Conservation (phyloP, 2,113 vertebrate genomes). For the Ifrita kowaldi region DNA sequence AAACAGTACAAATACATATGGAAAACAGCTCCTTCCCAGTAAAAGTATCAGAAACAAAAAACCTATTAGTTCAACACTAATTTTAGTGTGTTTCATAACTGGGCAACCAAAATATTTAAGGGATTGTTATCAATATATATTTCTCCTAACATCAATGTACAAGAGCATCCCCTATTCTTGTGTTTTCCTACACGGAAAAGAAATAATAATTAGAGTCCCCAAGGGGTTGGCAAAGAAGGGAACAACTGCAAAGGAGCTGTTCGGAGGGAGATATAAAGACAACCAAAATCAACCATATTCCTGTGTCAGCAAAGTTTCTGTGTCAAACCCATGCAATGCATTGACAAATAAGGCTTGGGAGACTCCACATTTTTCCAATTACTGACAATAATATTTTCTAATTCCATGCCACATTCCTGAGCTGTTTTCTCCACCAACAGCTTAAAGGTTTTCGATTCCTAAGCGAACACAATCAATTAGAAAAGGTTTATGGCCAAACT, state of each 20-base stretch:
- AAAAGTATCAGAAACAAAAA: not conserved
- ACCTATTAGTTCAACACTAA: not conserved
- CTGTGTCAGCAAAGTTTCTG: not conserved
- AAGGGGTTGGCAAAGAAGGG: not conserved
- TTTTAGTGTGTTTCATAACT: not conserved
- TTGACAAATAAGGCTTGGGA: not conserved
- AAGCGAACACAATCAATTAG: not conserved
- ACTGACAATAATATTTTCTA: not conserved
- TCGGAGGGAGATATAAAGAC: not conserved
- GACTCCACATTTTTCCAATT: not conserved
- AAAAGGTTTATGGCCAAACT: not conserved
- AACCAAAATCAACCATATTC: not conserved
- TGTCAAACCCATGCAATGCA: not conserved
- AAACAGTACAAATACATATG: not conserved
- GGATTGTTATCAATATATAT: not conserved
- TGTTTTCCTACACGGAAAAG: not conserved
- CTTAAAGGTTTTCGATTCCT: not conserved
- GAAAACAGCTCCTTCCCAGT: not conserved
- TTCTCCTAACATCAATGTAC: not conserved
- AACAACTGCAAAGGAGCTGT: not conserved
- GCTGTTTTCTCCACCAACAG: not conserved
- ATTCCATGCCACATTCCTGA: not conserved
- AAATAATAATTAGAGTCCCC: not conserved
- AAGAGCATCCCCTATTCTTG: not conserved
- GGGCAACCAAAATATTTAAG: not conserved